Conservation (phyloP, 1,140 invertebrate species). For the Diplogasteroides magnus region DNA sequence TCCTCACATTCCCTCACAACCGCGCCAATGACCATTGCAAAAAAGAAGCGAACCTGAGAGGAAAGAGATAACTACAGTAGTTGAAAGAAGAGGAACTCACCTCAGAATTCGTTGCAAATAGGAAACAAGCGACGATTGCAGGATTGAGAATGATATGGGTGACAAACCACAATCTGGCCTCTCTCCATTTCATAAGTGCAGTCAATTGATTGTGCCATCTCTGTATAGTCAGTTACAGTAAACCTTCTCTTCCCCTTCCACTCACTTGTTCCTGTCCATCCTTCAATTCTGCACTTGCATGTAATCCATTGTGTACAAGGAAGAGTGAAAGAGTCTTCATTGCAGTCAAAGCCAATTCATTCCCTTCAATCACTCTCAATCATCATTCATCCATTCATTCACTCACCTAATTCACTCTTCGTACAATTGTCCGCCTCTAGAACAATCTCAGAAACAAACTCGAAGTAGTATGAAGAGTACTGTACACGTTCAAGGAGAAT, state of each 20-base stretch:
- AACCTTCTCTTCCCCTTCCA: neutral
- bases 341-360: neutral
- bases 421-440: neutral
- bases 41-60: neutral
- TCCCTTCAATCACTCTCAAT: neutral
- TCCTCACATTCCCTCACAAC: neutral
- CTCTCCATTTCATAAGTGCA: neutral
- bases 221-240: neutral
- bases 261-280: neutral
- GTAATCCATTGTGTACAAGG: neutral
- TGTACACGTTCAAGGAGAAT: neutral
- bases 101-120: neutral
- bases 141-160: constrained; percentile 4
- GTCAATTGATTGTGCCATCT: neutral
- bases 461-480: neutral
- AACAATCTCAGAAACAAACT: neutral
- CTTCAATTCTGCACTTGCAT: neutral
- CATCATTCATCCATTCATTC: neutral
- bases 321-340: neutral
- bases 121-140: neutral
- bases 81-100: neutral
- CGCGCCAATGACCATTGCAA: neutral
- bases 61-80: neutral
- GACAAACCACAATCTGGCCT: constrained; percentile 8
- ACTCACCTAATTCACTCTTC: neutral